Evolutionary conservation across 2,113 vertebrate genomes (phyloP).

Genomic region (Burhinus bistriatus): DNA sequence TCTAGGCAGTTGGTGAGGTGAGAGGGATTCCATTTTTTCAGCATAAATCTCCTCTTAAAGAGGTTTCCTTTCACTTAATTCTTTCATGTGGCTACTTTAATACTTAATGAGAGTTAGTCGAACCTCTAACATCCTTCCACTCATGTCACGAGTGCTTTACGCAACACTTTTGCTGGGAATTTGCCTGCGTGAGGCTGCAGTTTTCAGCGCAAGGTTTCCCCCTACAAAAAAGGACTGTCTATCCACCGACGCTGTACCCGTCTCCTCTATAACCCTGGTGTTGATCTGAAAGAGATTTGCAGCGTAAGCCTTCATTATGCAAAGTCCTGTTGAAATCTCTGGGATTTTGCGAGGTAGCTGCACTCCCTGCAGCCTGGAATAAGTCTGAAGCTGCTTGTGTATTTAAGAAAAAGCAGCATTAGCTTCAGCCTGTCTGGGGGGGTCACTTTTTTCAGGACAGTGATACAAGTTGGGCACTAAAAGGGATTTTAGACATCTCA

Average conservation of each 20-base stretch:
- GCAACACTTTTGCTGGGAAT: neutral
- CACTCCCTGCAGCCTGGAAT: neutral
- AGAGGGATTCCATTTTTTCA: neutral
- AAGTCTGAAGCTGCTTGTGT: neutral
- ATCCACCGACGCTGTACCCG: neutral
- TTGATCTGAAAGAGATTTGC: neutral
- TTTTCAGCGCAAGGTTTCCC: neutral
- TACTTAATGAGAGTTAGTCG: neutral
- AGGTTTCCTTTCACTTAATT: neutral
- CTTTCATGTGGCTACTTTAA: neutral
- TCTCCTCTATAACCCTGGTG: neutral
- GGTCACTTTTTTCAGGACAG: neutral
- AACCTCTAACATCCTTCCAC: neutral
- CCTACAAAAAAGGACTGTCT: neutral
- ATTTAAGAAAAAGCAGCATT: neutral
- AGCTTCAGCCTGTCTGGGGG: neutral
- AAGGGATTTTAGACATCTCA: neutral
- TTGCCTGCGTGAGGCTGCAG: neutral
- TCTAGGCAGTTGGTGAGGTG: neutral
- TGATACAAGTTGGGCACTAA: neutral
- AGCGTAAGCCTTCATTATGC: neutral
- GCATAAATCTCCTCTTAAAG: constrained; percentile 4
- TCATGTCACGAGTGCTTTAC: fast-evolving
- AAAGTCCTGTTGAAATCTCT: neutral
- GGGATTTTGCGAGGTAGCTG: neutral